Base-by-base conservation (phyloP, 2,888 invertebrate genomes). In the Cheilosia pagana region DNA sequence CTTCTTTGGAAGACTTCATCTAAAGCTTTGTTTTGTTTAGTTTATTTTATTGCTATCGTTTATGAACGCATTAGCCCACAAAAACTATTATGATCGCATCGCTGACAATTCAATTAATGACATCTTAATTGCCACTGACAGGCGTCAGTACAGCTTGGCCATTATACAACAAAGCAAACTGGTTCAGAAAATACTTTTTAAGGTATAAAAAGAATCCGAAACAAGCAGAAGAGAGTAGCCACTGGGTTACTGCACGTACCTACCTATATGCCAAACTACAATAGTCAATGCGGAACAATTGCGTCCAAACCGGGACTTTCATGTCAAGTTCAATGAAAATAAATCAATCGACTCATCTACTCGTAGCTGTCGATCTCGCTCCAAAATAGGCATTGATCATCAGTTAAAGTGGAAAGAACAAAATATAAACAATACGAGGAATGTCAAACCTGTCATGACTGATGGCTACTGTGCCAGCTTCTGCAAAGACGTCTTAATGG, bases 231-330 rank as follows among this genome's bases (percentile, higher is more conserved):
- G n/a, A 45, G 16, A 43, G 16, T 16, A 43, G 2, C 14, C 16
- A 43, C 6, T 45, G 19, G 19, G 19, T 19, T 19, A 7, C 45
- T n/a, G 7, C 43, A 19, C 45, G n/a, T 43, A 43, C n/a, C n/a
- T n/a, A n/a, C n/a, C 8, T 45, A 43, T 2, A 14, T n/a, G 7
- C n/a, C 19, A 19, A 16, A 45, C 10, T 19, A 14, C 10, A 53
- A 53, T 59, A 63, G 8, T 31, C 45, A 79, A 83, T 79, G 79
- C 74, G 83, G 79, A 79, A 83, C 78, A 68, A 63, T 68, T 48
- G 35, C 35, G 43, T 28, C 67, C 8, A 35, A 74, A 83, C 78
- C 79, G 68, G 78, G 74, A 83, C 68, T 79, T 63, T 52, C 57
- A 67, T 41, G 62, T 59, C 79, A 78, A 79, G 79, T 79, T 74